A percentile compares a stretch with the other conserved stretches of the same genome.
phyloP scores from a whole-genome alignment of 2,797 vertebrate species.

The Enteromius trimaculatus region DNA sequence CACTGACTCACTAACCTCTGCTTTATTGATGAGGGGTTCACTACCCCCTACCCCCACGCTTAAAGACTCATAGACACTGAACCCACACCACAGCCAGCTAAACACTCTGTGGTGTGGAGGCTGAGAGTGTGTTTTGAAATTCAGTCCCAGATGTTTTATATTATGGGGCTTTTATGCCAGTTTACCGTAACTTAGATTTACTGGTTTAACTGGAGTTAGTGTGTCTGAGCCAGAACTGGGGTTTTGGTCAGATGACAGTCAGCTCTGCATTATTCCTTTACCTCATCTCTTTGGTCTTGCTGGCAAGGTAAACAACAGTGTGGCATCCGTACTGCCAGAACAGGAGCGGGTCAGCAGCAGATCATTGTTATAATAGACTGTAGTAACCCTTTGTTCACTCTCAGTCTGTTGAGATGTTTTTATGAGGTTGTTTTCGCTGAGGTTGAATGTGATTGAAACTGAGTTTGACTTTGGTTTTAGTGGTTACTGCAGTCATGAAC shows the following conservation, averaged over 20 bases:
- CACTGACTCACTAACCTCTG: slow-evolving; percentile 50
- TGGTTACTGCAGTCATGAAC: slow-evolving; percentile 19
- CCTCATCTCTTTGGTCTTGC: slow-evolving; percentile 50
- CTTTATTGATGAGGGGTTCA: slow-evolving; percentile 59
- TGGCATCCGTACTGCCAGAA: slow-evolving; percentile 15
- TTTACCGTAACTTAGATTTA: slow-evolving; percentile 76
- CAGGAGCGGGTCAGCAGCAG: slow-evolving; percentile 19
- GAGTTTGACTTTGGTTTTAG: slow-evolving; percentile 19
- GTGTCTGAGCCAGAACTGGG: slow-evolving; percentile 44
- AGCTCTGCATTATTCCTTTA: slow-evolving; percentile 21
- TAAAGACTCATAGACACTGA: slow-evolving; percentile 36
- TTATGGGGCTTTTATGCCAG: slow-evolving; percentile 72
- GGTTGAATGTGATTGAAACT: slow-evolving; percentile 29
- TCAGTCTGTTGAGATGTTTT: slow-evolving; percentile 59
- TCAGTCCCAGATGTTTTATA: slow-evolving; percentile 73
- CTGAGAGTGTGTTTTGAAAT: slow-evolving; percentile 43
- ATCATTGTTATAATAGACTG: background rate
- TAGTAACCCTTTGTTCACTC: slow-evolving; percentile 29
- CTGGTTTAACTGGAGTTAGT: slow-evolving; percentile 67
- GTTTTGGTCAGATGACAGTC: slow-evolving; percentile 53
- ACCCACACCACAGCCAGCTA: slow-evolving; percentile 65
- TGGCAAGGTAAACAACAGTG: slow-evolving; percentile 27
- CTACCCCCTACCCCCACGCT: slow-evolving; percentile 24
- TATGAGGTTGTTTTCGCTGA: slow-evolving; percentile 65
- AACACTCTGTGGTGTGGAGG: slow-evolving; percentile 55